These are phyloP conservation scores for Seira sanloemensis DNA, from an alignment of 2,888 invertebrate species.

Conservation along the genomic window DNA sequence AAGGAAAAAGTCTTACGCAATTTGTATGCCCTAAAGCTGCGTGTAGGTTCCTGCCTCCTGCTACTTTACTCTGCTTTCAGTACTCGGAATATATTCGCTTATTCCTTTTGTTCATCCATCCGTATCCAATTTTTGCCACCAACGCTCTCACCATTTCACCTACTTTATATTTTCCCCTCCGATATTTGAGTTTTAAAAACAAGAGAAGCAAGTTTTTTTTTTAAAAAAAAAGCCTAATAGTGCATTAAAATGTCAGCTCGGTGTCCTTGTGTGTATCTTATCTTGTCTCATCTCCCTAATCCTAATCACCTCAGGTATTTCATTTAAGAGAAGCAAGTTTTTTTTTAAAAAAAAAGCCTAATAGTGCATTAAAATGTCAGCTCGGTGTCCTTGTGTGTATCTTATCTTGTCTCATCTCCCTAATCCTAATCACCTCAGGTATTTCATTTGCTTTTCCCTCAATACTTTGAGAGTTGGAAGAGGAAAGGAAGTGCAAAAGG, in stretches of 20 bases:
- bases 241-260: slow-evolving; percentile 61
- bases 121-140: neutral
- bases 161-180: too few relatives aligned
- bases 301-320: too few relatives aligned
- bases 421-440: slow-evolving; percentile 19
- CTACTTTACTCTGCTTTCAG: neutral
- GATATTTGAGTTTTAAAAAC: too few relatives aligned
- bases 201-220: neutral
- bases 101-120: neutral
- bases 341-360: slow-evolving; percentile 31
- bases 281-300: slow-evolving; percentile 37
- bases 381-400: slow-evolving; percentile 47
- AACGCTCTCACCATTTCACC: neutral
- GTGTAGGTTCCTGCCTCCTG: too few relatives aligned
- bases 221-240: slow-evolving; percentile 45
- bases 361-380: slow-evolving; percentile 65
- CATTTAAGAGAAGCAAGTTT: neutral
- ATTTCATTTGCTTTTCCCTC: neutral
- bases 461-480: neutral
- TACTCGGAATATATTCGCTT: neutral
- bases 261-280: slow-evolving; percentile 54
- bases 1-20: too few relatives aligned
- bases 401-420: slow-evolving; percentile 31
- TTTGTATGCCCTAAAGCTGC: too few relatives aligned
- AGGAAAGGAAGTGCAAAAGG: neutral